phyloP scores from a whole-genome alignment of 1,140 invertebrate genomes.

The Chlorops oryzae region DNA sequence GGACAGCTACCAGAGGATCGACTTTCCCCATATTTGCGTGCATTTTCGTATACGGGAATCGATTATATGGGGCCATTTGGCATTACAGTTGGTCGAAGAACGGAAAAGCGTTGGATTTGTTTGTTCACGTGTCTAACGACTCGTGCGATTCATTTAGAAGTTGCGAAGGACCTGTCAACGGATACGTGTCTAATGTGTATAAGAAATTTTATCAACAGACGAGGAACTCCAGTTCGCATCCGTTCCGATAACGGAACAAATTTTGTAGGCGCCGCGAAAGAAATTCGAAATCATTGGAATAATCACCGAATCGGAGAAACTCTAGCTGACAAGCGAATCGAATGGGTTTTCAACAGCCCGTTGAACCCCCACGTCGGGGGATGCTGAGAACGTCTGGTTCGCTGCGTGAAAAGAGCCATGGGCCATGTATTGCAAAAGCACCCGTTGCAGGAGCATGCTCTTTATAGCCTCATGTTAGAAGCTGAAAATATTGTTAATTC shows the following conservation, averaged over 20 bases:
- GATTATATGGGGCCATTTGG: slow-evolving; percentile 8
- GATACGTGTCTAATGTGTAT: slow-evolving; percentile 17
- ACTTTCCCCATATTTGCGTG: slow-evolving; percentile 8
- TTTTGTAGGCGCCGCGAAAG: slow-evolving; percentile 10
- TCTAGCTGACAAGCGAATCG: slow-evolving; percentile 6
- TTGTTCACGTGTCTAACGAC: slow-evolving; percentile 11
- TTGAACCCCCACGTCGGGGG: slow-evolving; percentile 18
- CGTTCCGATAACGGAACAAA: slow-evolving; percentile 12
- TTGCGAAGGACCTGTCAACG: slow-evolving; percentile 10
- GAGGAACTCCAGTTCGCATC: slow-evolving; percentile 4
- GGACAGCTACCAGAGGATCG: slow-evolving; percentile 11
- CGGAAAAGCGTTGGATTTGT: slow-evolving; percentile 11
- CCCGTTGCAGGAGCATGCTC: slow-evolving; percentile 20
- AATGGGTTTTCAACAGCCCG: slow-evolving; percentile 13
- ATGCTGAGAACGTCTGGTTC: slow-evolving; percentile 27
- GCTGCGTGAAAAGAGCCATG: slow-evolving; percentile 23
- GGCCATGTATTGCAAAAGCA: slow-evolving; percentile 15
- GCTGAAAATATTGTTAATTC: slow-evolving; percentile 25
- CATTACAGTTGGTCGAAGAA: slow-evolving; percentile 6
- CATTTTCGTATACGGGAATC: slow-evolving; percentile 12
- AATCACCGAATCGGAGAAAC: slow-evolving; percentile 2
- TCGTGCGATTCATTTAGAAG: slow-evolving; percentile 14
- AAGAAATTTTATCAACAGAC: slow-evolving; percentile 12
- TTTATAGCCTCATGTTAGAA: slow-evolving; percentile 23
- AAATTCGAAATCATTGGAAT: background rate